Conservation (phyloP, 2,113 vertebrate genomes). For the Pavo muticus region DNA sequence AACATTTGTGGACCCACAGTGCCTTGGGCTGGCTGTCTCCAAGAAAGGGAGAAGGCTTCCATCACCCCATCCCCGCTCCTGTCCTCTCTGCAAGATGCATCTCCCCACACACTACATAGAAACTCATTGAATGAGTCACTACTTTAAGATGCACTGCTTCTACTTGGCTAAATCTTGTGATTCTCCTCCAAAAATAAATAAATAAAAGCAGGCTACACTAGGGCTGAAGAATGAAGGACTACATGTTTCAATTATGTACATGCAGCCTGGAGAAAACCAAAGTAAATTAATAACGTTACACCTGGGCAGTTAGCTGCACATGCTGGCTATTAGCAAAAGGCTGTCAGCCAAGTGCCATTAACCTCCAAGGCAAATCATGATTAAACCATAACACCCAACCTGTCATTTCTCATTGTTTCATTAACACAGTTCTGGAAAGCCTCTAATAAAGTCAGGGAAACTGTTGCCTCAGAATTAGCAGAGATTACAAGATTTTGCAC, state of each 20-base stretch:
- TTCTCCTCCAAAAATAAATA: background rate
- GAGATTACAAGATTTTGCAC: slow-evolving; percentile 60
- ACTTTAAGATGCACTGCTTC: background rate
- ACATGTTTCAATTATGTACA: background rate
- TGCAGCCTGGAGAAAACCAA: background rate
- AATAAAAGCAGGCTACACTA: background rate
- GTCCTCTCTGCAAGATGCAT: background rate
- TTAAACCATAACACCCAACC: slow-evolving; percentile 60
- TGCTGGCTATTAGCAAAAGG: background rate
- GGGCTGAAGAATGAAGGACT: background rate
- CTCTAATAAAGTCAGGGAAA: slow-evolving; percentile 62
- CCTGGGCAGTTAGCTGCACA: slow-evolving; percentile 36
- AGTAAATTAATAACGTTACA: background rate
- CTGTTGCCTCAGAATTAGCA: slow-evolving; percentile 64
- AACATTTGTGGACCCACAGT: background rate
- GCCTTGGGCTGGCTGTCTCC: background rate
- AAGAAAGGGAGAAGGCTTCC: background rate
- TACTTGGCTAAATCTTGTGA: background rate
- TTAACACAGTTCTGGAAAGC: slow-evolving; percentile 68
- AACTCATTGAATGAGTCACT: background rate
- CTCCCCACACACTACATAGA: background rate
- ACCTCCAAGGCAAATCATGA: slow-evolving; percentile 58
- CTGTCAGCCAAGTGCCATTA: slow-evolving; percentile 53
- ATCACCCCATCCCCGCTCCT: background rate
- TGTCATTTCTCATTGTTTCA: slow-evolving; percentile 69